phyloP scores from a whole-genome alignment of 2,797 vertebrate species.

The Aldrovandia affinis region DNA sequence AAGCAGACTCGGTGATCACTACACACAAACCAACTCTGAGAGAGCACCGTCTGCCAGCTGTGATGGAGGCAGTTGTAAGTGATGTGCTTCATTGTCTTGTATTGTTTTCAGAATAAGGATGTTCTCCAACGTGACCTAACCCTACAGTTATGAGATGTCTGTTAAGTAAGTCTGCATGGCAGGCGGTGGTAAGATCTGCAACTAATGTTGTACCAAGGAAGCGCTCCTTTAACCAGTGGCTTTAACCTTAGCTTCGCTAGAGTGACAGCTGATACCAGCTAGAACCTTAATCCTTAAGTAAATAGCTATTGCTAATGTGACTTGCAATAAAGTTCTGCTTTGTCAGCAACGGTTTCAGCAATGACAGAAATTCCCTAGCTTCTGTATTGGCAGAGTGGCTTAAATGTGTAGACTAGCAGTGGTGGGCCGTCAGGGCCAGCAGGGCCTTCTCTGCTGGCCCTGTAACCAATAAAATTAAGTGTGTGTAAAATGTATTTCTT shows the following conservation, averaged over 20 bases:
- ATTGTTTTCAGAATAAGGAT: constrained; percentile 45
- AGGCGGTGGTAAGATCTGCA: background rate
- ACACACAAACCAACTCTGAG: background rate
- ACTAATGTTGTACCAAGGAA: background rate
- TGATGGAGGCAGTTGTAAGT: constrained; percentile 3
- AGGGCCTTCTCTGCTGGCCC: too few relatives aligned
- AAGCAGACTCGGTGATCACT: background rate
- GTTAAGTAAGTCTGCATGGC: constrained; percentile 40
- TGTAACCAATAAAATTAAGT: too few relatives aligned
- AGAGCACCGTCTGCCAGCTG: background rate
- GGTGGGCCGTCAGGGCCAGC: too few relatives aligned
- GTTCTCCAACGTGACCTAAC: constrained; percentile 25
- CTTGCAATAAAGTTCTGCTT: background rate
- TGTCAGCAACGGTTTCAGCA: background rate
- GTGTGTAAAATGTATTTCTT: too few relatives aligned
- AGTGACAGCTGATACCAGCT: background rate
- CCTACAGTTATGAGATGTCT: constrained; percentile 28
- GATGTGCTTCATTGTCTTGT: constrained; percentile 13
- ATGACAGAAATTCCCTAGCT: background rate
- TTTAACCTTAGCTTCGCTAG: constrained; percentile 32
- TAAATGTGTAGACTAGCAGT: background rate
- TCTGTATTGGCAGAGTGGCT: background rate
- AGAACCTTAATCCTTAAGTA: background rate
- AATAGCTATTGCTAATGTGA: background rate
- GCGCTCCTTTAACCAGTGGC: constrained; percentile 15